Conservation (phyloP, 35 echinoderm and acorn worm genomes). For the Heliocidaris tuberculata region DNA sequence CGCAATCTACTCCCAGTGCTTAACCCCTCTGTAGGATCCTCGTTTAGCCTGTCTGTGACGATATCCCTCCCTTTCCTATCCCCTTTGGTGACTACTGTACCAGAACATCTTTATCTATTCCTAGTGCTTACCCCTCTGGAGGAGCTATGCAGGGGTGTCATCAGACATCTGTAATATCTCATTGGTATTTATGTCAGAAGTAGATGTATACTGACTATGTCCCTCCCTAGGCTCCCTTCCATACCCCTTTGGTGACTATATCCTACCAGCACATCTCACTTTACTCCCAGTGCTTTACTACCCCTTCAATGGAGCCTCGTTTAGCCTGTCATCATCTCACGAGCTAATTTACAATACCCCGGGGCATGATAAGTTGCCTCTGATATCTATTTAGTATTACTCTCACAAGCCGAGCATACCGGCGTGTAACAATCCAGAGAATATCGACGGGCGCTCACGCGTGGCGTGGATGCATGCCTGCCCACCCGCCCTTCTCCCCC, state of each 20-base stretch:
- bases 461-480: not conserved
- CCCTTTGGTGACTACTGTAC: too few species aligned
- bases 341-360: not conserved
- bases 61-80: too few species aligned
- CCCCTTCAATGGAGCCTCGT: not conserved
- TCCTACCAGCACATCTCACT: too few species aligned
- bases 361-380: not conserved
- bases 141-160: not conserved
- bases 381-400: not conserved
- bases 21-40: too few species aligned
- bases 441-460: not conserved
- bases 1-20: too few species aligned
- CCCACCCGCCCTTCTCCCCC: not conserved
- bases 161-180: too few species aligned
- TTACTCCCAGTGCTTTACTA: not conserved
- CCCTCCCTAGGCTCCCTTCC: too few species aligned
- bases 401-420: not conserved
- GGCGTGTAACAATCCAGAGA: not conserved
- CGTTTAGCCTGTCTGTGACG: too few species aligned
- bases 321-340: slow-evolving; percentile 15
- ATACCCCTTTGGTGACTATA: too few species aligned
- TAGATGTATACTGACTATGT: too few species aligned
- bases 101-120: too few species aligned
- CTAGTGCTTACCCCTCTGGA: not conserved
- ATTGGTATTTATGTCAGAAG: too few species aligned